A percentile compares a stretch with the other conserved stretches of the same genome.
Evolutionary conservation across 1,140 invertebrate genomes (phyloP).

Genomic region (Drosophila subobscura): DNA sequence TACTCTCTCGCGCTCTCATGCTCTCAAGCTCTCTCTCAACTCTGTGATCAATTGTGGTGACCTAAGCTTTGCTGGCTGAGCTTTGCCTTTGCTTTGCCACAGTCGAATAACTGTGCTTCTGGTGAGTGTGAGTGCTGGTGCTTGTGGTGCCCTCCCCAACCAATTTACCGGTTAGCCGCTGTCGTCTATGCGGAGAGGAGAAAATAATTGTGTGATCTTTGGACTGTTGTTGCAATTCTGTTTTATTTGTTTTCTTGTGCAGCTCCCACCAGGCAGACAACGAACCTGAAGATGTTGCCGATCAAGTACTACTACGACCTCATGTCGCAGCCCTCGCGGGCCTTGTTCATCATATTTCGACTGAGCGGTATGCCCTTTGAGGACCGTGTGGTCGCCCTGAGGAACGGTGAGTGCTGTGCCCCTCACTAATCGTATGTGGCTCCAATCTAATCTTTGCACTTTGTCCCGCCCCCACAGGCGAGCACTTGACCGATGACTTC

Average conservation of each 20-base stretch:
- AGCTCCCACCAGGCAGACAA: slow-evolving; percentile 32
- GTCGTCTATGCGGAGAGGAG: too few relatives aligned
- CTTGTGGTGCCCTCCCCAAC: too few relatives aligned
- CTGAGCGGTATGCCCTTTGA: slow-evolving; percentile 87
- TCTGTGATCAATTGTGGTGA: neutral
- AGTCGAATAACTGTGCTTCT: slow-evolving; percentile 29
- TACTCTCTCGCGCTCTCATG: neutral
- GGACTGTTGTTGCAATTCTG: slow-evolving; percentile 20
- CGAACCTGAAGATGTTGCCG: slow-evolving; percentile 45
- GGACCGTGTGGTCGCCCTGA: slow-evolving; percentile 85
- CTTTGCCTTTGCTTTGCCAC: neutral
- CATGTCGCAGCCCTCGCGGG: slow-evolving; percentile 90
- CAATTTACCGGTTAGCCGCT: too few relatives aligned
- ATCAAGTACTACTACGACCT: slow-evolving; percentile 88
- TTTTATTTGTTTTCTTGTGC: slow-evolving; percentile 10
- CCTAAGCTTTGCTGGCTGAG: neutral
- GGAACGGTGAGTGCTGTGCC: slow-evolving; percentile 84
- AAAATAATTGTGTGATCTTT: slow-evolving; percentile 48
- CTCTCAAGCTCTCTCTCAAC: neutral
- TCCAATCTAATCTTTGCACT: slow-evolving; percentile 50
- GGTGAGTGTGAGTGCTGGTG: slow-evolving; percentile 14
- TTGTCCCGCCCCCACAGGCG: slow-evolving; percentile 84
- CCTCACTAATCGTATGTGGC: slow-evolving; percentile 55
- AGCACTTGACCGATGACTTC: slow-evolving; percentile 89
- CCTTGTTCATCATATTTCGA: slow-evolving; percentile 89